Base-by-base conservation (phyloP, 2,113 vertebrate species). In the Chrysemys picta region DNA sequence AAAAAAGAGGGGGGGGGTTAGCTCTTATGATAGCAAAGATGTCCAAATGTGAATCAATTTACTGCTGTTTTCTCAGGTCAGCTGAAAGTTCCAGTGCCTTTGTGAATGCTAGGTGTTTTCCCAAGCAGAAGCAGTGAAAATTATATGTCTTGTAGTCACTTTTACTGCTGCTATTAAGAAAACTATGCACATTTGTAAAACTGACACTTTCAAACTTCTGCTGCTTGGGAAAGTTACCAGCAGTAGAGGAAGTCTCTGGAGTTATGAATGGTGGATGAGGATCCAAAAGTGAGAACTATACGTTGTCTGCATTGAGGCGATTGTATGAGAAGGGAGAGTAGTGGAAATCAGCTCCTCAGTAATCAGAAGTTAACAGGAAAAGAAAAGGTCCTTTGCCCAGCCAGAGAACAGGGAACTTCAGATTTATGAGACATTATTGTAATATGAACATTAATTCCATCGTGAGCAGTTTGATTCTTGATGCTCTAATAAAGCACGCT, bases 231-330 rank as follows among this genome's bases (percentile, higher is more conserved):
- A 88, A 69, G 78, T 13, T 92, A 31, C 82, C 29, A 45, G 31
- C 14, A 8, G 17, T 69, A 69, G 16, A n/a, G 35, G 31, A 69
- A n/a, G 35, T 69, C 62, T 21, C 35, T n/a, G 7, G 62, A n/a
- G 62, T 69, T 69, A 35, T 69, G 62, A 69, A n/a, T n/a, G 16
- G 35, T 7, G 35, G 16, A n/a, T 69, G 62, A 69, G 35, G 9
- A 72, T 38, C 65, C 65, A 72, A 72, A 52, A 94, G 59, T 88
- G 27, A 79, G 9, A 88, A 17, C 78, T 84, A 29, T 56, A 56
- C 42, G 17, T 21, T 88, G 84, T 87, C 49, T 62, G n/a, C n/a
- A 42, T 2, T 45, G 79, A 76, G 42, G 59, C 80, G 4, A 2
- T 85, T 89, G 50, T 84, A 52, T 54, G 10, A 8, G 88, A 87